phyloP scores from a whole-genome alignment of 35 echinoderm and acorn worm genomes.

The Ophioderma brevispina region DNA sequence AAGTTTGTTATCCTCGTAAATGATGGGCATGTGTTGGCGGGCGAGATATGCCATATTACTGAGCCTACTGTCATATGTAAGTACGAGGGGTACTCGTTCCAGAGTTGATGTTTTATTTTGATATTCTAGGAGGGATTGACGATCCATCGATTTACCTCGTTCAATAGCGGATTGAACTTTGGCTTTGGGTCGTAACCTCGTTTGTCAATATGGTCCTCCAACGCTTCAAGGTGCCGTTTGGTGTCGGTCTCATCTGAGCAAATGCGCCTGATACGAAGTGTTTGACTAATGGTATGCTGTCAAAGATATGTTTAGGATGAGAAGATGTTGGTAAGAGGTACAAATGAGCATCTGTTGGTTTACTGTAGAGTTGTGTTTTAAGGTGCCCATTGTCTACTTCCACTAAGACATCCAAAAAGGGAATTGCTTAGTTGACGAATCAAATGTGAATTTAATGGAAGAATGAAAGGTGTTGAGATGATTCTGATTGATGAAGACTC shows the following conservation, averaged over 20 bases:
- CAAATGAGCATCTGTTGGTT: constrained; percentile 20
- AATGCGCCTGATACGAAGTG: constrained; percentile 5
- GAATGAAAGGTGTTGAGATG: no score
- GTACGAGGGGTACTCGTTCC: no score
- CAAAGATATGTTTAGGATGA: constrained; percentile 30
- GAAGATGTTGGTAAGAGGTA: constrained; percentile 40
- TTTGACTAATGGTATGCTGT: constrained; percentile 26
- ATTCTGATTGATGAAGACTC: no score
- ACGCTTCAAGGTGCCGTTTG: not conserved
- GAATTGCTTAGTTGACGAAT: not conserved
- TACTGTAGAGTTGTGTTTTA: constrained; percentile 11
- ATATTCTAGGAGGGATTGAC: no score
- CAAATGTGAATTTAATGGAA: constrained; percentile 46
- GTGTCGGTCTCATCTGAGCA: not conserved
- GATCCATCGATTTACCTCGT: no score
- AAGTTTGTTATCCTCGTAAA: no score
- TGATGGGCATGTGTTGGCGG: no score
- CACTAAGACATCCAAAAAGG: constrained; percentile 18
- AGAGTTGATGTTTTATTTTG: no score
- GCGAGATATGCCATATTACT: no score
- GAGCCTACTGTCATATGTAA: no score
- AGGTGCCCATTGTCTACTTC: not conserved
- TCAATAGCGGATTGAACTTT: no score
- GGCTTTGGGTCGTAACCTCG: no score
- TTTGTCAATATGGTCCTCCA: not conserved